Base-by-base conservation (phyloP, 2,113 vertebrate genomes). In the Diphyllodes magnificus region DNA sequence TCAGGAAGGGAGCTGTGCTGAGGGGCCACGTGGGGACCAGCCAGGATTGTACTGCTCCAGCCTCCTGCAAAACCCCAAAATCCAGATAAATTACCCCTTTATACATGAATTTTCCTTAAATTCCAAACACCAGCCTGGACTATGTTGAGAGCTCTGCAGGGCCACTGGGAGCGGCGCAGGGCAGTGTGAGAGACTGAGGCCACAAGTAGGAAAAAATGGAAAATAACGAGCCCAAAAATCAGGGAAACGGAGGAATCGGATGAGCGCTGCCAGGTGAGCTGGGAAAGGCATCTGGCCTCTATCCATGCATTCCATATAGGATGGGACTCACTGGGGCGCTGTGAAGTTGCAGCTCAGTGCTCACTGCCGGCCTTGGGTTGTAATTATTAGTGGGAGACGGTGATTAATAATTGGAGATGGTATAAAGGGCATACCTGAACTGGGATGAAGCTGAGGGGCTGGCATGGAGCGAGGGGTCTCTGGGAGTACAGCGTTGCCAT, bases 221-320 rank as follows among this genome's bases (percentile, higher is more conserved):
- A 59, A 75, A 25, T 18, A 33, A 31, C 0, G 0, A 78, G n/a
- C 65, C 45, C 56, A 37, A 47, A 50, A 56, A 17, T 14, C 15
- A 19, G 22, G 6, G 31, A 37, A 22, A 12, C 0, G n/a, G 14
- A 60, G n/a, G 28, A 81, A 18, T 1, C 9, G 7, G 27, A 16
- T 31, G 14, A 22, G 65, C 2, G 0, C 2, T 16, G 49, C 50
- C 77, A 28, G 51, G 20, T 24, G 13, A 9, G 6, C 35, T 0
- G 0, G 47, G 51, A 22, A 31, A 17, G 1, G 6, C 4, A 1
- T 17, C 4, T 3, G 0, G 2, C 27, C 7, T 3, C 13, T 10
- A 0, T 6, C 42, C 27, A 0, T 2, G 6, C 0, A 0, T 57
- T 68, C 53, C 7, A 1, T 3, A 4, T 0, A 15, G 42, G 35